These are phyloP conservation scores for Aleiodes alternator DNA, from an alignment of 2,888 invertebrate species.

Conservation along the genomic window DNA sequence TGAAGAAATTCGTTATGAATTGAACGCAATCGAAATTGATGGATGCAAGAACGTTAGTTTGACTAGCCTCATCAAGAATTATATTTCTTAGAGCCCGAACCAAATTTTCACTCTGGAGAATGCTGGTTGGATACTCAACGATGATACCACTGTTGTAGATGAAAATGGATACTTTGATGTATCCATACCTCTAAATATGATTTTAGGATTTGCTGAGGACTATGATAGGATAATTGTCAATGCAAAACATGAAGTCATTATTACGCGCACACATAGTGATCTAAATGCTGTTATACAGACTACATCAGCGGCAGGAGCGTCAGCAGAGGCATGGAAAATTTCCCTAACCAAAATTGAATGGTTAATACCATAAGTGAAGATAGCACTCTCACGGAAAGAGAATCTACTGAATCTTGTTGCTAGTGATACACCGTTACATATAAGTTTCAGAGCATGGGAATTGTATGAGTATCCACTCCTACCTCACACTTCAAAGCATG, in stretches of 20 bases:
- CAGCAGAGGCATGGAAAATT: constrained; percentile 51
- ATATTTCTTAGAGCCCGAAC: too few relatives aligned
- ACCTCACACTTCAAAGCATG: constrained; percentile 10
- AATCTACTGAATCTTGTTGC: background rate
- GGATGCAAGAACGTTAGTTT: too few relatives aligned
- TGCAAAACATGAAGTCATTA: too few relatives aligned
- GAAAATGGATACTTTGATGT: constrained; percentile 32
- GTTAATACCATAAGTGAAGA: constrained; percentile 5
- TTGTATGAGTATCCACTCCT: constrained; percentile 11
- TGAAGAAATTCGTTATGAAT: too few relatives aligned
- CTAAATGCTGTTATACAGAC: constrained; percentile 29
- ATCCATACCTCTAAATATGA: constrained; percentile 22
- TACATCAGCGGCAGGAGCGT: constrained; percentile 57
- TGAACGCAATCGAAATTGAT: too few relatives aligned
- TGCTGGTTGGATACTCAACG: background rate
- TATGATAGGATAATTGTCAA: too few relatives aligned
- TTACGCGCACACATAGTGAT: too few relatives aligned
- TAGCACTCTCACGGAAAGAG: background rate
- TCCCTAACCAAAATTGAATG: constrained; percentile 45
- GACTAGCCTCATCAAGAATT: too few relatives aligned
- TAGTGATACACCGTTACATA: constrained; percentile 21
- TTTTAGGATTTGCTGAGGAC: constrained; percentile 26
- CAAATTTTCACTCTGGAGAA: too few relatives aligned
- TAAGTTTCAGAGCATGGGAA: background rate
- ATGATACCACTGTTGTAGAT: constrained; percentile 3